These are phyloP conservation scores for Clarias macrocephalus DNA, from an alignment of 2,113 vertebrate genomes.

Conservation along the genomic window DNA sequence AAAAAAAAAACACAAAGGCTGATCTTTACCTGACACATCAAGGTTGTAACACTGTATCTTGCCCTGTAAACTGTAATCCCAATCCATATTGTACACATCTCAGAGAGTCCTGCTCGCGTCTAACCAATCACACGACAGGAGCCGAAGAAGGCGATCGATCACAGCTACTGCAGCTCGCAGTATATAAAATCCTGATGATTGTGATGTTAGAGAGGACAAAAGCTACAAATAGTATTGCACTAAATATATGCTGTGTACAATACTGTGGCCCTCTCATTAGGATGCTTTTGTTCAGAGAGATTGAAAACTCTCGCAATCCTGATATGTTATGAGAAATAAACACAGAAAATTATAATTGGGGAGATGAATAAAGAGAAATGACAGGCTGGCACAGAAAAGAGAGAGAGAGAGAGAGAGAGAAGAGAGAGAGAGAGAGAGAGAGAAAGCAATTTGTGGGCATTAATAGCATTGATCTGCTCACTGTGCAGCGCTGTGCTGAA, in stretches of 20 bases:
- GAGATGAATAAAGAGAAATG: neutral
- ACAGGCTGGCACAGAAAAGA: neutral
- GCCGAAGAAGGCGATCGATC: neutral
- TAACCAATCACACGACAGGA: neutral
- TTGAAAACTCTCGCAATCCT: constrained; percentile 8
- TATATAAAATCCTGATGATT: neutral
- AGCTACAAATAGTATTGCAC: neutral
- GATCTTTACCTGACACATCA: neutral
- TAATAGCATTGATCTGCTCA: constrained; percentile 48
- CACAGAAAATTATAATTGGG: neutral
- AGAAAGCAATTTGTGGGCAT: constrained; percentile 47
- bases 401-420: neutral
- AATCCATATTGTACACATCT: neutral
- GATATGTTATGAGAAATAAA: neutral
- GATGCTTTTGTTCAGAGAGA: neutral
- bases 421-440: constrained; percentile 4
- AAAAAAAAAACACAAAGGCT: neutral
- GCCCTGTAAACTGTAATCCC: neutral
- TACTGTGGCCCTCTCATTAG: neutral
- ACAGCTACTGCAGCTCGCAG: neutral
- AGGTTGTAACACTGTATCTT: neutral
- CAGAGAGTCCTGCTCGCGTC: neutral
- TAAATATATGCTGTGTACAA: neutral
- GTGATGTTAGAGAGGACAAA: neutral
- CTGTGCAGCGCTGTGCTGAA: constrained; percentile 28